Evolutionary conservation across 2,888 invertebrate species (phyloP), one percentile per base, ranked within the genome.

Genomic region (Cantharis rufa): DNA sequence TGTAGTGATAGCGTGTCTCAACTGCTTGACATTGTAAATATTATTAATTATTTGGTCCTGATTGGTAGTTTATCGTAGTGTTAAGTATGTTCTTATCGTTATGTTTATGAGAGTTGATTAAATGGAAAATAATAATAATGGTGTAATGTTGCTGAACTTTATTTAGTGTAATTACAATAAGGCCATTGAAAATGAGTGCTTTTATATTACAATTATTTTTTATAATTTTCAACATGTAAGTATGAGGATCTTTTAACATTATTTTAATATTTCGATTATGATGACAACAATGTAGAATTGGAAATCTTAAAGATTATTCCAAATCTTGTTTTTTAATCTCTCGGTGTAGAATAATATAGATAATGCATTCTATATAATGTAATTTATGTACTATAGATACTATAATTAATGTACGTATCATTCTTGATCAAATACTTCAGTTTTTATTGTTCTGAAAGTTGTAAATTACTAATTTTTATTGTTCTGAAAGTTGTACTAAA

Each of bases 201-300:
- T 48, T 48, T 48, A 48, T 48, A 48, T 48, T 48, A 9, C 48
- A n/a, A 48, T 48, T 71, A 71, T 71, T 16, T 71, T 18, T 71
- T n/a, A 68, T 21, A 48, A 61, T 72, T 48, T 48, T 72, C 15
- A n/a, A 9, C 28, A 32, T 68, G 72, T 72, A 72, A 48, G 48
- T 48, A 48, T 13, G 3, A 32, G 10, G 11, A 3, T 13, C 4
- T 32, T 28, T 0, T 28, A 28, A 32, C 10, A 4, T 13, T 11
- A 4, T 48, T 48, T 48, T n/a, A n/a, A n/a, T n/a, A n/a, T n/a
- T 13, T 3, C 13, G 13, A 4, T n/a, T 11, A 32, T n/a, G 4
- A n/a, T 32, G 4, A 13, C 24, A 9, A 24, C 48, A 48, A 48
- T 48, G n/a, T 48, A n/a, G 7, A n/a, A 48, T n/a, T 48, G 48